Base-by-base conservation (phyloP, 2,113 vertebrate genomes). In the Larimichthys crocea region DNA sequence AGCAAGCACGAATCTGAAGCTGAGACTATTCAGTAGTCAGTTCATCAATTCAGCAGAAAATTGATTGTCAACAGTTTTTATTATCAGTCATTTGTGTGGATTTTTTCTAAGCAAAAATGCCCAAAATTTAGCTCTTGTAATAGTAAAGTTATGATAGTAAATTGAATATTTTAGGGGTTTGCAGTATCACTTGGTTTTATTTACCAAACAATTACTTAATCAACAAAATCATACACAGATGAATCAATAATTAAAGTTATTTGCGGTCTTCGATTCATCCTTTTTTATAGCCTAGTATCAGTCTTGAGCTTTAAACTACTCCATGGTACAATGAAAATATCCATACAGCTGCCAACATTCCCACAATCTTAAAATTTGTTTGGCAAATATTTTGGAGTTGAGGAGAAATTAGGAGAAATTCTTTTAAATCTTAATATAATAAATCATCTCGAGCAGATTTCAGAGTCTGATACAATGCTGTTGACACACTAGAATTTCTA, bases 401-500 rank as follows among this genome's bases (percentile, higher is more conserved):
- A 35, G 44, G 10, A 46, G 44, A 46, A 46, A 46, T 46, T 46
- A 53, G 19, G 60, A 44, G 61, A 63, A 63, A 46, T n/a, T 53
- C 60, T n/a, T 60, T 64, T 49, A 1, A 48, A n/a, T 68, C 20
- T 53, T 20, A 9, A 40, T 40, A 4, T 35, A 65, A 68, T 70
- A 59, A 80, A 70, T 68, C 4, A 24, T 69, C 35, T 53, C 6
- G 7, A 65, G 64, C 81, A 79, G 56, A 76, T 57, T 73, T 86
- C 79, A 79, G 63, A 60, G 50, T 82, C 74, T 56, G 69, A 85
- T 74, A 82, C 29, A 49, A 88, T 52, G 78, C 84, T 79, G 74
- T 56, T 71, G 83, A 82, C 76, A 71, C 67, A 87, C 74, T 89
- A 84, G 49, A 57, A 63, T 79, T 85, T 92, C 84, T 91, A 89